These are phyloP conservation scores for Craterocephalus amniculus DNA, from an alignment of 2,797 vertebrate genomes.

Conservation along the genomic window DNA sequence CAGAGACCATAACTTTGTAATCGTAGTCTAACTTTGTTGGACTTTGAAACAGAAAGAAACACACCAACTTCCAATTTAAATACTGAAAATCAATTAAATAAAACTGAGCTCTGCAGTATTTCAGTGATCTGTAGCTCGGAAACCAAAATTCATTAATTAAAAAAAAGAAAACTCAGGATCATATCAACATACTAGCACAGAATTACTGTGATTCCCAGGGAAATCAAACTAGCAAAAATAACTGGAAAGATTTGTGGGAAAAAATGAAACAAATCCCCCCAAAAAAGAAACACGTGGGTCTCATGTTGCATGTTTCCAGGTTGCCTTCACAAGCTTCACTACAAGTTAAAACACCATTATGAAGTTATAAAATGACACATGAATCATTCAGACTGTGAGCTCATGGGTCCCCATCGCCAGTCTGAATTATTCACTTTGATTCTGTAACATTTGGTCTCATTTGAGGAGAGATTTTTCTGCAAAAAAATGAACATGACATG, in stretches of 20 bases:
- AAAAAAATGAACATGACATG: conserved; percentile 30
- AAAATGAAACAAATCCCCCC: neutral
- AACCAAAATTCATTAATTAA: conserved; percentile 22
- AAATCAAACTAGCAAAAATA: conserved; percentile 9
- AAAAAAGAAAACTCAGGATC: conserved; percentile 30
- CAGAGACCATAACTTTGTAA: conserved; percentile 12
- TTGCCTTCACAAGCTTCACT: conserved; percentile 51
- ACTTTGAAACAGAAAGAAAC: conserved; percentile 33
- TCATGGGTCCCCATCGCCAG: conserved; percentile 56
- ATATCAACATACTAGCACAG: neutral
- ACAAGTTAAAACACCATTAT: conserved; percentile 63
- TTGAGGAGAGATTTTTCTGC: conserved; percentile 52
- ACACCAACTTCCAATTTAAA: conserved; percentile 8
- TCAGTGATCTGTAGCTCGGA: neutral
- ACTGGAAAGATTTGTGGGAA: conserved; percentile 9
- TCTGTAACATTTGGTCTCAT: conserved; percentile 75
- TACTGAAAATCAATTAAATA: conserved; percentile 22
- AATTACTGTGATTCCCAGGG: neutral
- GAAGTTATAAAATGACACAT: conserved; percentile 78
- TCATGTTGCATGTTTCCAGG: conserved; percentile 25
- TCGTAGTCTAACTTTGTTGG: conserved; percentile 36
- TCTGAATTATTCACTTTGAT: conserved; percentile 84
- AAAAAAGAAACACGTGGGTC: neutral
- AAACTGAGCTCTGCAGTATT: conserved; percentile 11
- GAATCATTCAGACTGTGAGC: conserved; percentile 78